Percentiles rank a stretch among this genome's conserved stretches.
Evolutionary conservation across 2,888 invertebrate genomes (phyloP).

Genomic region (Dryomyza anilis): DNA sequence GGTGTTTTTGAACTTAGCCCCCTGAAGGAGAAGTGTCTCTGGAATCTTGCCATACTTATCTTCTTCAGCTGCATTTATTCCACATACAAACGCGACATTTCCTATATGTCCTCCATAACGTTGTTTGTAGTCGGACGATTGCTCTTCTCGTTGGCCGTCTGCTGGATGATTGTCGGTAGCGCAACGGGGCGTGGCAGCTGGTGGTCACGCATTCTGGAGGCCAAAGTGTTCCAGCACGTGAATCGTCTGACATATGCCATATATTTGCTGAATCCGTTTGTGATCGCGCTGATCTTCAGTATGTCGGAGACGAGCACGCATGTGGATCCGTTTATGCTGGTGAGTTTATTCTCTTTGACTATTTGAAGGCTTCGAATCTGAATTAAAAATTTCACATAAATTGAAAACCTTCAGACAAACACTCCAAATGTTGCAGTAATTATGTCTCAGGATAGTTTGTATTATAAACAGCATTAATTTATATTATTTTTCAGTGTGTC

Average conservation of each 20-base stretch:
- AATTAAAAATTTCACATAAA: no score
- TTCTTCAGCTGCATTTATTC: constrained; percentile 58
- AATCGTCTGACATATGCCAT: constrained; percentile 67
- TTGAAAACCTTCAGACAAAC: no score
- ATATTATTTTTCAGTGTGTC: constrained; percentile 44
- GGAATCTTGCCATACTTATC: constrained; percentile 53
- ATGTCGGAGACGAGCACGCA: constrained; percentile 55
- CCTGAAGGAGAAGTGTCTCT: constrained; percentile 48
- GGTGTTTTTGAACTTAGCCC: constrained; percentile 43
- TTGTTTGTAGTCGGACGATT: constrained; percentile 64
- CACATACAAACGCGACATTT: constrained; percentile 59
- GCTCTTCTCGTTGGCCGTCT: constrained; percentile 64
- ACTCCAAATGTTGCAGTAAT: no score
- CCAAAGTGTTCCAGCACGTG: constrained; percentile 59
- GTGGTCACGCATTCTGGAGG: constrained; percentile 59
- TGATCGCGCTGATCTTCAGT: constrained; percentile 63
- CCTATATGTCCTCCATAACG: constrained; percentile 61
- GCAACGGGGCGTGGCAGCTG: constrained; percentile 63
- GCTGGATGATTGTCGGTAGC: constrained; percentile 67
- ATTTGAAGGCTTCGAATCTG: not conserved
- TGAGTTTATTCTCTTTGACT: constrained; percentile 35
- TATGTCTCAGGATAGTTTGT: no score
- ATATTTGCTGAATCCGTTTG: constrained; percentile 66
- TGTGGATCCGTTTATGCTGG: constrained; percentile 60
- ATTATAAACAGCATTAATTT: not conserved